Evolutionary conservation across 2,888 invertebrate genomes (phyloP), one percentile per base, ranked within the genome.

Genomic region (Athalia cordata): DNA sequence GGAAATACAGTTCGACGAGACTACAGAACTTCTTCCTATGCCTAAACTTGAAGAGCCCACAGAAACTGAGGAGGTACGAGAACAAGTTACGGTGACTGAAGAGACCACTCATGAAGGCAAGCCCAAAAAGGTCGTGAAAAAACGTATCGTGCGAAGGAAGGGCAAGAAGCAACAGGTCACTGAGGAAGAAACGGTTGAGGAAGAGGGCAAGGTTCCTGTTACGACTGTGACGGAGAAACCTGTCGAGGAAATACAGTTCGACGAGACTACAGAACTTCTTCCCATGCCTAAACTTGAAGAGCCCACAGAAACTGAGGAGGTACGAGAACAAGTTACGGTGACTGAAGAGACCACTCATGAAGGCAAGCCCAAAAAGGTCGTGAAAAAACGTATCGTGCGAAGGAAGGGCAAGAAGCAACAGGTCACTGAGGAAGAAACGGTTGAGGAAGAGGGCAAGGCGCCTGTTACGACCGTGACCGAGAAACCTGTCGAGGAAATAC

Each of bases 311-410:
- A 81, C 87, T 13, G 85, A 89, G 79, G 88, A 87, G 82, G 81
- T 85, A 3, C 87, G 87, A 4, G 88, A 89, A 80, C 81, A 86
- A 81, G 81, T 83, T 49, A 80, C 81, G 52, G 82, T 85, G 43
- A 85, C 81, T 13, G 83, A 87, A 67, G 77, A 84, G n/a, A 79
- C 79, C 59, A 82, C 81, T 74, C 82, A 88, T 74, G 84, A 85
- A 75, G 87, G 86, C 3, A 87, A 86, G 66, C 79, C 86, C 1
- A 86, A 87, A 50, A 87, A 87, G 78, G 88, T 78, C 82, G 87
- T 88, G 0, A 91, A 90, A 3, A 92, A 90, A 79, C 91, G 91
- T 0, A 89, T 90, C 3, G 89, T 91, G 3, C 92, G 90, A 81
- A 91, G 90, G 77, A 90, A 89, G 70, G 92, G 90, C 1, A 85